Evolutionary conservation across 2,113 vertebrate genomes (phyloP).

Genomic region (Solea solea): DNA sequence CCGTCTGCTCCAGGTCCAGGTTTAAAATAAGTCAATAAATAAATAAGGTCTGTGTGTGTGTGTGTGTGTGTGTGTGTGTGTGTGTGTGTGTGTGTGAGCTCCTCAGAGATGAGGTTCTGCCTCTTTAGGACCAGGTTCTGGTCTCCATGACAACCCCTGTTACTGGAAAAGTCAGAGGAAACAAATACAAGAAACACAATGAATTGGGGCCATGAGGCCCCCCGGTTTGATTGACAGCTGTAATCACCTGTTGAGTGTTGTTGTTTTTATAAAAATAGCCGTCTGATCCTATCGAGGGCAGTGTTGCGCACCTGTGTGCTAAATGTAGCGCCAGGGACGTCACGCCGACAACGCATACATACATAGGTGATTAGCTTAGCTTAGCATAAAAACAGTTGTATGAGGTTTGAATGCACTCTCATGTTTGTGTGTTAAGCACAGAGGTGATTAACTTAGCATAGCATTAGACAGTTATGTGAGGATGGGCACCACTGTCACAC

Average conservation of each 20-base stretch:
- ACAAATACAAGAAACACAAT: not conserved
- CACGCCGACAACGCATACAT: no score
- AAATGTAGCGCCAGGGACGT: constrained; percentile 13
- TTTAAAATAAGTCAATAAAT: not conserved
- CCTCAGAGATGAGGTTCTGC: no score
- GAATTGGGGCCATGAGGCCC: not conserved
- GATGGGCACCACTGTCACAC: not conserved
- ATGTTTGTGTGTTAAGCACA: not conserved
- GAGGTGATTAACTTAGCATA: not conserved
- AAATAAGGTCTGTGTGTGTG: constrained; percentile 9
- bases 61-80: not conserved
- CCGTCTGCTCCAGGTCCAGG: not conserved
- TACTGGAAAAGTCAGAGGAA: not conserved
- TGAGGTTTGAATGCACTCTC: no score
- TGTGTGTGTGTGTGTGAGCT: not conserved
- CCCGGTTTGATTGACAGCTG: constrained; percentile 29
- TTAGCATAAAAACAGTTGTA: not conserved
- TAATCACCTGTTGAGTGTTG: constrained; percentile 34
- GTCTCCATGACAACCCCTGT: no score
- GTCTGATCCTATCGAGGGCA: constrained; percentile 76
- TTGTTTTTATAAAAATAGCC: constrained; percentile 72
- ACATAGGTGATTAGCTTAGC: not conserved
- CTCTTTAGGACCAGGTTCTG: no score
- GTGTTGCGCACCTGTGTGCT: constrained; percentile 25
- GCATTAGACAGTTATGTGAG: not conserved